Conservation (phyloP, 2,113 vertebrate genomes). For the Lipotes vexillifer region DNA sequence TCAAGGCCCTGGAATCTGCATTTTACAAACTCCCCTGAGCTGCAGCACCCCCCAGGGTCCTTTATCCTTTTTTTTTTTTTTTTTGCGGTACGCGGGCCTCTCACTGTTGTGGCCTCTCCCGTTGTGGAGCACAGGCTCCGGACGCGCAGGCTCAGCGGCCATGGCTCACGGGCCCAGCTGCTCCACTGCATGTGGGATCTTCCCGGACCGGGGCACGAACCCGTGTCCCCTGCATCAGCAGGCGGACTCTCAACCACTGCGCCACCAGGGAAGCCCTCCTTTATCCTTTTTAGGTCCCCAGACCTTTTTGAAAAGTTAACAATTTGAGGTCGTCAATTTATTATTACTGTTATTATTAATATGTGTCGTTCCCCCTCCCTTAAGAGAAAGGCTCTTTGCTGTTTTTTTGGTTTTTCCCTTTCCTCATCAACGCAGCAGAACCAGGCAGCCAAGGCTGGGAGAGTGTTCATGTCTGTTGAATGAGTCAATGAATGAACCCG, state of each 20-base stretch:
- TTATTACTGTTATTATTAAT: background rate
- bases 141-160: too few species aligned
- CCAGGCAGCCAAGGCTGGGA: background rate
- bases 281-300: background rate
- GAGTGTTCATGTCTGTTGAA: too few species aligned
- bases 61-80: background rate
- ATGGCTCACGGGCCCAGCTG: too few species aligned
- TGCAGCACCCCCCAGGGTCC: background rate
- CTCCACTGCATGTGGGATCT: too few species aligned
- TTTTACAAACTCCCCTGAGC: background rate
- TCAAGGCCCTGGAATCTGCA: background rate
- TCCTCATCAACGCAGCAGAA: background rate
- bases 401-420: background rate
- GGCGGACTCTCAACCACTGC: too few species aligned
- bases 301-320: background rate
- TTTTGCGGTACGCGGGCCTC: too few species aligned
- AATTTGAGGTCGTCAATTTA: background rate
- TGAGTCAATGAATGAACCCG: background rate
- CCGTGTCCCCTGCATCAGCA: too few species aligned
- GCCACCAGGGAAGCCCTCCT: too few species aligned
- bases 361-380: background rate
- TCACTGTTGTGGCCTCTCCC: too few species aligned
- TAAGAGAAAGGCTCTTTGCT: background rate
- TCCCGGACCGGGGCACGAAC: too few species aligned
- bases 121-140: too few species aligned